Base-by-base conservation (phyloP, 1,140 invertebrate species). In the Zaprionus davidi region DNA sequence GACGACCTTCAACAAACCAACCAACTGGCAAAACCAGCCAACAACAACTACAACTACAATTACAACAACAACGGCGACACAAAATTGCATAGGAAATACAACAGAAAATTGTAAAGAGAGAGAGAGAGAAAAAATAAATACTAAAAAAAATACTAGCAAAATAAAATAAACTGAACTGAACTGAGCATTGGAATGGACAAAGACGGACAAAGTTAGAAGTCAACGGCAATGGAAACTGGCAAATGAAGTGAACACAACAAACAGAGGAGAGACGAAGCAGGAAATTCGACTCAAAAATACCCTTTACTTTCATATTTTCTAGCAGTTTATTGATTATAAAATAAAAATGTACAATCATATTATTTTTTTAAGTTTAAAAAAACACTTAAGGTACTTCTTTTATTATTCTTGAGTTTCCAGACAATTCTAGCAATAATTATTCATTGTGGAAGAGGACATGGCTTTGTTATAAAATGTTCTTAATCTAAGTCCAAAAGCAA, bases 131-230 rank as follows among this genome's bases (percentile, higher is more conserved):
- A 75, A 72, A 83, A 72, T 63, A 65, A 64, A 71, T 51, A 64
- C 46, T 22, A 7, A 49, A 64, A 63, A 74, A 56, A 49, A 38
- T 22, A 38, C 34, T 55, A 59, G 12, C 38, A 68, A 60, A 75
- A 62, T 60, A 78, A 84, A 84, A 80, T 78, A 60, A 84, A 80
- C 59, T 69, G 17, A 71, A 71, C 28, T 51, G 3, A 36, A 36
- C 62, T 53, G 5, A 53, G 46, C 22, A 51, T 51, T 51, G 46
- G n/a, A 51, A 24, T 51, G 46, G 51, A 55, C 55, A 59, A 26
- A 44, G 28, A 31, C 82, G 70, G 79, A 82, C 79, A 83, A 87
- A 88, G 81, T 88, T 88, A 66, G 62, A 77, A 86, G 76, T 58
- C 71, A 53, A 36, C 70, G 69, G 62, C 62, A 68, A 55, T 17